Evolutionary conservation across 1,140 invertebrate species (phyloP).

Genomic region (Cydia splendana): DNA sequence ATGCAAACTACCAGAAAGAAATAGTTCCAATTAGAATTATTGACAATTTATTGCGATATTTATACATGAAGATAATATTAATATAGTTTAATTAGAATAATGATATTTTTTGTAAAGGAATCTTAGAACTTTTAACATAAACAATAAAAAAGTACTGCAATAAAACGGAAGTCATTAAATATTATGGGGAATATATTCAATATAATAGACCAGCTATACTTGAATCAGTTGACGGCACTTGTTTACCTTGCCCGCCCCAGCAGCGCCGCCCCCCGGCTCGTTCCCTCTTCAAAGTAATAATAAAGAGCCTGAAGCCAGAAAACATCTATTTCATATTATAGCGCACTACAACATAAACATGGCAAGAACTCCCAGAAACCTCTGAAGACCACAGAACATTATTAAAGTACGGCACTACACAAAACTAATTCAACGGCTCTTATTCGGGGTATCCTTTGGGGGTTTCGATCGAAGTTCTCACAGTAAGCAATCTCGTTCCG

Average conservation of each 20-base stretch:
- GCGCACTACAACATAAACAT: constrained; percentile 63
- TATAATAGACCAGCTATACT: constrained; percentile 55
- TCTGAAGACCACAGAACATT: constrained; percentile 69
- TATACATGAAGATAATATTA: too few relatives aligned
- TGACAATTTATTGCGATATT: too few relatives aligned
- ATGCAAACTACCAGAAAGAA: too few relatives aligned
- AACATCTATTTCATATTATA: constrained; percentile 73
- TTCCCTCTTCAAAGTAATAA: constrained; percentile 74
- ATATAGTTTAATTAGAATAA: background rate
- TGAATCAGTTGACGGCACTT: constrained; percentile 69
- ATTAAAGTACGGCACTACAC: constrained; percentile 71
- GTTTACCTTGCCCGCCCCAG: constrained; percentile 70
- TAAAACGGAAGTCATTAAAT: constrained; percentile 39
- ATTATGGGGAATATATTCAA: constrained; percentile 58
- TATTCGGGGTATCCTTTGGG: constrained; percentile 59
- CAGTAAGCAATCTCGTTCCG: constrained; percentile 46
- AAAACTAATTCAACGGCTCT: constrained; percentile 68
- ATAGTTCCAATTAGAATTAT: too few relatives aligned
- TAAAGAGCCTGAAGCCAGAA: constrained; percentile 78
- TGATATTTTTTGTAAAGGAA: background rate
- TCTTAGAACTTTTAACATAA: constrained; percentile 33
- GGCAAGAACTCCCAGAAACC: constrained; percentile 62
- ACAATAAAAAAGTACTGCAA: constrained; percentile 37
- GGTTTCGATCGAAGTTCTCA: constrained; percentile 45
- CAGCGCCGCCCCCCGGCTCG: constrained; percentile 52